These are phyloP conservation scores for Fopius arisanus DNA, from an alignment of 1,140 invertebrate species.

Conservation along the genomic window DNA sequence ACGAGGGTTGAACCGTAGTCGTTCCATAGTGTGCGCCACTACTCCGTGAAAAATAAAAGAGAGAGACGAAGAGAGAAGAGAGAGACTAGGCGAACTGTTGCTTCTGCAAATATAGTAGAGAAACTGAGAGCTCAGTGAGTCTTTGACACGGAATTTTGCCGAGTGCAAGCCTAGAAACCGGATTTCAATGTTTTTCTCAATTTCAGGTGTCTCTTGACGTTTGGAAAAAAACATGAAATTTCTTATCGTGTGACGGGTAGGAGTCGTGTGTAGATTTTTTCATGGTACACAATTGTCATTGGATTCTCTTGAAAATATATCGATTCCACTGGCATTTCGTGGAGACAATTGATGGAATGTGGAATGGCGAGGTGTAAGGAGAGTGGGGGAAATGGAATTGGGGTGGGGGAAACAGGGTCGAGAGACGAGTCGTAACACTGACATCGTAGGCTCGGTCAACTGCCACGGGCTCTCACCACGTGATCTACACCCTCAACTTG, in stretches of 20 bases:
- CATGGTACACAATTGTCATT: too few relatives aligned
- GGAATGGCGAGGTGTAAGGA: not conserved
- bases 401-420: conserved; percentile 31
- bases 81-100: conserved; percentile 59
- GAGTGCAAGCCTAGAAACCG: conserved; percentile 44
- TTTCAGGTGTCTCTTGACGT: not conserved
- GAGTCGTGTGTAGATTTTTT: not conserved
- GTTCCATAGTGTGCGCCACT: not conserved
- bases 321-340: not conserved
- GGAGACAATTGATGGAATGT: not conserved
- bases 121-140: conserved; percentile 27
- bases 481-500: not conserved
- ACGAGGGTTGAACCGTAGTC: conserved; percentile 27
- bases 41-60: conserved; percentile 20
- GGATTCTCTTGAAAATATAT: not conserved
- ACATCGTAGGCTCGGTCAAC: conserved; percentile 41
- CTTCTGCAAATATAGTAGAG: conserved; percentile 41
- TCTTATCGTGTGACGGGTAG: not conserved
- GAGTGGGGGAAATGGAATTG: conserved; percentile 30
- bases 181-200: conserved; percentile 42
- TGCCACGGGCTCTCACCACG: conserved; percentile 27
- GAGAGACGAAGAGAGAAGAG: conserved; percentile 27
- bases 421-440: conserved; percentile 34
- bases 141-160: conserved; percentile 50
- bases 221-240: not conserved